A percentile compares a stretch with the other conserved stretches of the same genome.
phyloP scores from a whole-genome alignment of 2,113 vertebrate genomes.

The Dipodomys stephensi region DNA sequence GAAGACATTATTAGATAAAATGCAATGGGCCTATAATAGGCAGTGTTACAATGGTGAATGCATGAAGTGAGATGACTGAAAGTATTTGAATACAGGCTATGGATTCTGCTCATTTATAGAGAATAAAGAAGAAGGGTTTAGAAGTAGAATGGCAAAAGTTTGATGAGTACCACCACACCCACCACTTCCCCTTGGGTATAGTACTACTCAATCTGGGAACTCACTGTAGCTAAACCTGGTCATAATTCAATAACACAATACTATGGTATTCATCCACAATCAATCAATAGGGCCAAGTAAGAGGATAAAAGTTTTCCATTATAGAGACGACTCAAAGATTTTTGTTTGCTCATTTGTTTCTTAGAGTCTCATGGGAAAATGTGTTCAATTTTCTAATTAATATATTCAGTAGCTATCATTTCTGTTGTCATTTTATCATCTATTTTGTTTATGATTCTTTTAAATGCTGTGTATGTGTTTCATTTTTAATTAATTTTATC shows the following conservation, averaged over 20 bases:
- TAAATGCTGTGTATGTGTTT: background rate
- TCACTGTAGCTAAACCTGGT: background rate
- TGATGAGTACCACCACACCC: accelerated
- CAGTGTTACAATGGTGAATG: background rate
- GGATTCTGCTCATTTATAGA: background rate
- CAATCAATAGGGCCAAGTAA: too few relatives aligned
- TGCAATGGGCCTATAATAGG: background rate
- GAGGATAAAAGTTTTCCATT: background rate
- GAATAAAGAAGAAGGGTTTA: background rate
- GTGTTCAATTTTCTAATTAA: background rate
- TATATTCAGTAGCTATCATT: background rate
- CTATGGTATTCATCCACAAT: background rate
- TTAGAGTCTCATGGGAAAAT: background rate
- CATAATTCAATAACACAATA: background rate
- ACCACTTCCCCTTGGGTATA: accelerated
- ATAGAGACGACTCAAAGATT: background rate
- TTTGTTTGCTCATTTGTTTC: background rate
- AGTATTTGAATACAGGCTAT: background rate
- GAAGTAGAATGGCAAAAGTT: background rate
- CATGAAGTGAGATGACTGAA: background rate
- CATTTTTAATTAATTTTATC: slow-evolving; percentile 22
- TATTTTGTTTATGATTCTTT: background rate
- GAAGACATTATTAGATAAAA: background rate
- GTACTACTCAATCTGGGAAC: too few relatives aligned
- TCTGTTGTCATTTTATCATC: background rate